These are phyloP conservation scores for Achatina immaculata DNA, from an alignment of 1,140 invertebrate species.

Conservation along the genomic window DNA sequence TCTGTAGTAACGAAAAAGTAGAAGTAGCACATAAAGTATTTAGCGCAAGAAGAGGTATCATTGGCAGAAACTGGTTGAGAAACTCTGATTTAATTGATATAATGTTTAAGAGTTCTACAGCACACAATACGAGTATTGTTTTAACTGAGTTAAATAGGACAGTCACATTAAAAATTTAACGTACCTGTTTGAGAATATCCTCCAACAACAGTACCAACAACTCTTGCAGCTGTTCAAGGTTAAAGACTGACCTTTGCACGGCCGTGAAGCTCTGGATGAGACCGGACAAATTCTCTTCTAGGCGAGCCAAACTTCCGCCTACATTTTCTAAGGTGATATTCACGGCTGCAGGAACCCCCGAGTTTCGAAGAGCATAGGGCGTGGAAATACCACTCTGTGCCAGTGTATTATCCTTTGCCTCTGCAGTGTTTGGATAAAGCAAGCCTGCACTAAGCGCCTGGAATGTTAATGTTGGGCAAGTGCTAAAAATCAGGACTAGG, in stretches of 20 bases:
- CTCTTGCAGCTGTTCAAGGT: slow-evolving; percentile 36
- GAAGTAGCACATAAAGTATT: too few species aligned
- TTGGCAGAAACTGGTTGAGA: too few species aligned
- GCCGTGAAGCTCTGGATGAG: slow-evolving; percentile 28
- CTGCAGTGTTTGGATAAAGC: too few species aligned
- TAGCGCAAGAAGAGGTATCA: too few species aligned
- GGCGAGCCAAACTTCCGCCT: background rate
- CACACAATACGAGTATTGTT: too few species aligned
- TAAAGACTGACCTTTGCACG: slow-evolving; percentile 27
- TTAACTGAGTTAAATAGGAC: too few species aligned
- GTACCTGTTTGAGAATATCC: slow-evolving; percentile 37
- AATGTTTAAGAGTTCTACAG: too few species aligned
- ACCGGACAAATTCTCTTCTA: slow-evolving; percentile 19
- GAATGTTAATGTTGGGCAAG: background rate
- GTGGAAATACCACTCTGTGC: background rate
- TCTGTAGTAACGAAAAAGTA: too few species aligned
- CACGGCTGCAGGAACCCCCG: background rate
- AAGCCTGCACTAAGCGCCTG: background rate
- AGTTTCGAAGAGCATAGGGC: slow-evolving; percentile 5
- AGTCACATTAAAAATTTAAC: too few species aligned
- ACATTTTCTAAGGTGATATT: background rate
- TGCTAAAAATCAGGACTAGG: background rate
- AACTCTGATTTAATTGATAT: too few species aligned
- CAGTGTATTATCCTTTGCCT: too few species aligned
- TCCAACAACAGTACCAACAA: slow-evolving; percentile 29